A percentile compares a stretch with the other conserved stretches of the same genome.
These are phyloP conservation scores for Sturnira hondurensis DNA, from an alignment of 2,113 vertebrate genomes.

Conservation along the genomic window DNA sequence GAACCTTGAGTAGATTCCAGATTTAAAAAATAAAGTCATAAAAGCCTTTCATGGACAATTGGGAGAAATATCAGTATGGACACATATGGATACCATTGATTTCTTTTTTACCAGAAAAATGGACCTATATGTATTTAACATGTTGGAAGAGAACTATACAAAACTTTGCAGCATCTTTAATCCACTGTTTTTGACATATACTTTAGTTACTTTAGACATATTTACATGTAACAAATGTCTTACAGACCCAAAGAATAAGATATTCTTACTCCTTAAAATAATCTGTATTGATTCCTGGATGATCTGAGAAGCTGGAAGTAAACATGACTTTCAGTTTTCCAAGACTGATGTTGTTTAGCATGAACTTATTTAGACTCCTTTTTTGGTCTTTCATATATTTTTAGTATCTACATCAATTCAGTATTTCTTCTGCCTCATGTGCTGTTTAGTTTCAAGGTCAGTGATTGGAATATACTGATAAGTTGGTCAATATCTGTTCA, in stretches of 20 bases:
- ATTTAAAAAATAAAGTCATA: neutral
- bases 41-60: neutral
- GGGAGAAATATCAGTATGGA: neutral
- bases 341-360: neutral
- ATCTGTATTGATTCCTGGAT: neutral
- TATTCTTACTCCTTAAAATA: neutral
- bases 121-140: conserved; percentile 52
- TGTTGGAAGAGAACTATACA: conserved; percentile 13
- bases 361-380: neutral
- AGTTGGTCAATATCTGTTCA: neutral
- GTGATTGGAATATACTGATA: neutral
- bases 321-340: conserved; percentile 14
- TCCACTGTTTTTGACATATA: conserved; percentile 28
- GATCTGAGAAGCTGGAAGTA: conserved; percentile 21
- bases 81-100: neutral
- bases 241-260: conserved; percentile 40
- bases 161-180: conserved; percentile 19
- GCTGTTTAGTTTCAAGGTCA: neutral
- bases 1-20: neutral
- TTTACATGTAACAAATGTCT: conserved; percentile 54
- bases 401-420: neutral
- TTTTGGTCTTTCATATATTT: neutral
- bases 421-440: neutral
- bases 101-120: neutral
- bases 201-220: conserved; percentile 69